A percentile compares a stretch with the other conserved stretches of the same genome.
These are phyloP conservation scores for Eudasyphora cyanicolor DNA, from an alignment of 2,888 invertebrate genomes.

Conservation along the genomic window DNA sequence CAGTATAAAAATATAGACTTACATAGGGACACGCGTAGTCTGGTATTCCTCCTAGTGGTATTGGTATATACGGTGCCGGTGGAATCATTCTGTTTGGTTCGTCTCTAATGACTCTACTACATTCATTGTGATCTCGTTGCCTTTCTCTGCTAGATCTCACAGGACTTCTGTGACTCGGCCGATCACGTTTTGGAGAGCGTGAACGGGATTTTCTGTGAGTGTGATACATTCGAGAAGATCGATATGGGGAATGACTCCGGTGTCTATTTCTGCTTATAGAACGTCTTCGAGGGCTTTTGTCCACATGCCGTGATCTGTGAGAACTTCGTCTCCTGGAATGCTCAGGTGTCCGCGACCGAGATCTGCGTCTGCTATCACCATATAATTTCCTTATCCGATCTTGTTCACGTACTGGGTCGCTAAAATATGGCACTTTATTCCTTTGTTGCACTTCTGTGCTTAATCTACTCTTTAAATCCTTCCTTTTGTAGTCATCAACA, in stretches of 20 bases:
- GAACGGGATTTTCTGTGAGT: slow-evolving; percentile 25
- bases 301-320: not conserved
- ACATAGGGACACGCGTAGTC: slow-evolving; percentile 63
- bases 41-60: slow-evolving; percentile 63
- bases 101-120: not conserved
- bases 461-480: not conserved
- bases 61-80: slow-evolving; percentile 63
- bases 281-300: slow-evolving; percentile 36
- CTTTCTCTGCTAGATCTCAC: not conserved
- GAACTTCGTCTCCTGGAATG: not conserved
- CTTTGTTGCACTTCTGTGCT: not conserved
- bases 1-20: slow-evolving; percentile 17
- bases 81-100: not conserved
- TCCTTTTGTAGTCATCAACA: slow-evolving; percentile 35
- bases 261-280: slow-evolving; percentile 41
- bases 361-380: slow-evolving; percentile 47
- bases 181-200: slow-evolving; percentile 47
- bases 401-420: slow-evolving; percentile 67
- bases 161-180: slow-evolving; percentile 41
- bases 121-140: slow-evolving; percentile 27
- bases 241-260: slow-evolving; percentile 44
- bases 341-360: slow-evolving; percentile 48
- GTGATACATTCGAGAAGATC: not conserved
- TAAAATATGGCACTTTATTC: slow-evolving; percentile 68
- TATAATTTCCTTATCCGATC: slow-evolving; percentile 67